phyloP scores from a whole-genome alignment of 1,140 invertebrate species.

The Apocrypta bakeri region DNA sequence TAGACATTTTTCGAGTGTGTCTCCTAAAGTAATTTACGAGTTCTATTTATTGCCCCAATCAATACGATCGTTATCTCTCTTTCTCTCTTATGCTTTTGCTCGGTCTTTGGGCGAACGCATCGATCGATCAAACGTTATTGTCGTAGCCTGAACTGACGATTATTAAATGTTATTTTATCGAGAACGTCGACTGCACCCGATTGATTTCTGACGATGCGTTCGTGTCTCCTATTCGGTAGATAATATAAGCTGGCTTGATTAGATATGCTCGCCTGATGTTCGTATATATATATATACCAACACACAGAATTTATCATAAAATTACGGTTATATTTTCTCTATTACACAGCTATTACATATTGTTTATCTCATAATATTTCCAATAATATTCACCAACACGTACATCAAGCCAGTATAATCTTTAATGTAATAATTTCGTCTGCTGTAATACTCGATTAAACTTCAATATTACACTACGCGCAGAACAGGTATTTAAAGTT shows the following conservation, averaged over 20 bases:
- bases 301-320: background rate
- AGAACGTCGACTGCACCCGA: background rate
- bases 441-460: too few species aligned
- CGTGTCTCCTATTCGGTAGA: background rate
- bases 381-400: background rate
- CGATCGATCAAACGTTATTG: background rate
- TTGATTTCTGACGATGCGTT: background rate
- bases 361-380: background rate
- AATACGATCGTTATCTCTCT: background rate
- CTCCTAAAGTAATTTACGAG: background rate
- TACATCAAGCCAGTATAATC: too few species aligned
- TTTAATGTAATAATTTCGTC: too few species aligned
- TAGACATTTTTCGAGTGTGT: background rate
- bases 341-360: too few species aligned
- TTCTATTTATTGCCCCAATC: background rate
- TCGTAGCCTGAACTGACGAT: background rate
- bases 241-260: background rate
- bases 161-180: background rate
- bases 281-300: background rate
- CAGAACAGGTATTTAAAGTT: too few species aligned
- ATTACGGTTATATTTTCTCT: background rate
- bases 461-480: too few species aligned
- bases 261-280: background rate
- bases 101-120: background rate
- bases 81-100: background rate